phyloP scores from a whole-genome alignment of 2,888 invertebrate species.

The Zygaena filipendulae region DNA sequence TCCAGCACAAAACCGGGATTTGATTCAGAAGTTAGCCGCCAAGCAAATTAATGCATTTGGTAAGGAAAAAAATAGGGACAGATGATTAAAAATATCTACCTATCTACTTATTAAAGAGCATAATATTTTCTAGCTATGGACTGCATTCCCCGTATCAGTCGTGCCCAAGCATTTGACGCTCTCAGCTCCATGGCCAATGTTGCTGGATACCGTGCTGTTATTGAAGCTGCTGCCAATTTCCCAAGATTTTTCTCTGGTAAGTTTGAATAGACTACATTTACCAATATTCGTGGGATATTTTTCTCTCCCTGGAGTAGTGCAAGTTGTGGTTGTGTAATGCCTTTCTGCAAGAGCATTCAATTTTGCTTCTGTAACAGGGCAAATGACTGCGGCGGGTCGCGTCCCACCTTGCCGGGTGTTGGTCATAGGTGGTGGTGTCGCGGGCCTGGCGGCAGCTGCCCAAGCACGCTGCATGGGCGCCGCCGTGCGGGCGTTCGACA shows the following conservation, averaged over 20 bases:
- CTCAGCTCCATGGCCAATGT: constrained; percentile 94
- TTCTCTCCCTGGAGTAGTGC: too few species aligned
- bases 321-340: too few species aligned
- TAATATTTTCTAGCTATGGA: constrained; percentile 79
- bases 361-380: constrained; percentile 65
- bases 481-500: constrained; percentile 89
- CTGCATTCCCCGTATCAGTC: constrained; percentile 86
- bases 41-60: constrained; percentile 84
- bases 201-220: constrained; percentile 87
- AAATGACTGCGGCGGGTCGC: constrained; percentile 91
- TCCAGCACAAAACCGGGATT: constrained; percentile 82
- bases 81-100: too few species aligned
- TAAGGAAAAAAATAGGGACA: constrained; percentile 46
- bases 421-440: constrained; percentile 91
- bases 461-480: constrained; percentile 92
- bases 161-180: constrained; percentile 92
- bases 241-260: constrained; percentile 90
- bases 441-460: constrained; percentile 86
- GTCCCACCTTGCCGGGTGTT: constrained; percentile 90
- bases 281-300: constrained; percentile 1
- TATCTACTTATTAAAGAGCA: background rate
- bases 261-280: constrained; percentile 6
- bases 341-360: too few species aligned
- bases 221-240: constrained; percentile 90
- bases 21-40: constrained; percentile 75